Percentiles rank a stretch among this genome's conserved stretches.
phyloP scores from a whole-genome alignment of 2,797 vertebrate species.

The Phalloptychus januarius region DNA sequence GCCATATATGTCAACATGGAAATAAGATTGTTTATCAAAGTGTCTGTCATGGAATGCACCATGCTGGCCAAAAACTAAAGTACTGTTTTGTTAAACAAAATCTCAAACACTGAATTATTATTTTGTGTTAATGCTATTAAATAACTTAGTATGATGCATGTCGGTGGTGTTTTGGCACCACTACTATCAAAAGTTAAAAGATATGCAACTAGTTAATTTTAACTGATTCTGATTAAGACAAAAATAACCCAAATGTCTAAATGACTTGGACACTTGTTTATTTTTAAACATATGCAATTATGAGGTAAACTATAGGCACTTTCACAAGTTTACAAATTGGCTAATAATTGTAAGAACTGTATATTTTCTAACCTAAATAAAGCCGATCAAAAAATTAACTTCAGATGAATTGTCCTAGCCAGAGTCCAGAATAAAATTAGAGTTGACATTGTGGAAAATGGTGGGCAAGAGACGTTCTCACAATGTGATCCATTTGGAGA shows the following conservation, averaged over 20 bases:
- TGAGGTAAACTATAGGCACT: not conserved
- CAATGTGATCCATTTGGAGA: not conserved
- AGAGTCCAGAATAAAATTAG: not conserved
- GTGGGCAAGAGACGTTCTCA: not conserved
- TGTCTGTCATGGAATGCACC: not conserved
- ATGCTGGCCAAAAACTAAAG: slow-evolving; percentile 14
- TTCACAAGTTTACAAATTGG: not conserved
- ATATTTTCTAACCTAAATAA: not conserved
- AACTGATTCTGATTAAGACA: not conserved
- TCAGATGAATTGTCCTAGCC: not conserved
- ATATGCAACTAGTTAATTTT: not conserved
- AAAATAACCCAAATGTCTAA: not conserved
- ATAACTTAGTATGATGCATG: not conserved
- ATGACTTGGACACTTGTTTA: too few relatives aligned
- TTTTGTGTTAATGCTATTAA: not conserved
- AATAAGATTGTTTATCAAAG: slow-evolving; percentile 3
- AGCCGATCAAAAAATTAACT: too few relatives aligned
- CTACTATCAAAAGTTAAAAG: not conserved
- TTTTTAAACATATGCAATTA: not conserved
- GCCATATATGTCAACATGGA: slow-evolving; percentile 15
- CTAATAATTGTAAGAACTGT: not conserved
- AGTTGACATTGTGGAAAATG: not conserved
- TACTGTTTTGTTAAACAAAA: not conserved
- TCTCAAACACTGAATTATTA: not conserved
- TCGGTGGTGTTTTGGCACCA: not conserved